Percentiles rank a stretch among this genome's conserved stretches.
phyloP scores from a whole-genome alignment of 2,113 vertebrate species.

The Seriola rivoliana region DNA sequence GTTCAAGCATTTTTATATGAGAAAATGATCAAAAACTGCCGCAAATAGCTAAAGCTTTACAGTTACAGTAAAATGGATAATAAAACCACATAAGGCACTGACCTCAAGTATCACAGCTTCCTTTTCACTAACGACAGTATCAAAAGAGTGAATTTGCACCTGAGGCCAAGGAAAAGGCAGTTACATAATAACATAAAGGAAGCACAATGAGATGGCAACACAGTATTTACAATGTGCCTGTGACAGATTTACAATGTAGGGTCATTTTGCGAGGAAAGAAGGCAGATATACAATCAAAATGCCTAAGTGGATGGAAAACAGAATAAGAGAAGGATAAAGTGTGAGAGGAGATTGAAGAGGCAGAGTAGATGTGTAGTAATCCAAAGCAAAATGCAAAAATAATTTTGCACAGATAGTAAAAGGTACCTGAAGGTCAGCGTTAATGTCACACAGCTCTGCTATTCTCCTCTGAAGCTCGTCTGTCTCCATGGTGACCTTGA shows the following conservation, averaged over 20 bases:
- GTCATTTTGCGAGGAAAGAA: background rate
- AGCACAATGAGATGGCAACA: background rate
- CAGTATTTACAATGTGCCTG: background rate
- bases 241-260: background rate
- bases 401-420: background rate
- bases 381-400: background rate
- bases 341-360: background rate
- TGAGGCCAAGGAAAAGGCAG: constrained; percentile 55
- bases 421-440: constrained; percentile 88
- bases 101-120: constrained; percentile 88
- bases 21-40: background rate
- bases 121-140: constrained; percentile 83
- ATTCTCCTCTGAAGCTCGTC: constrained; percentile 89
- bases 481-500: constrained; percentile 85
- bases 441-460: constrained; percentile 84
- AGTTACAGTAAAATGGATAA: background rate
- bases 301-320: background rate
- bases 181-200: constrained; percentile 3
- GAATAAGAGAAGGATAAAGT: background rate
- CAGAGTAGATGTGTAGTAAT: background rate
- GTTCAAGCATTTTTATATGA: background rate
- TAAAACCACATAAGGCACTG: constrained; percentile 27
- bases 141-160: constrained; percentile 86
- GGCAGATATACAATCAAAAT: background rate
- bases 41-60: background rate